These are phyloP conservation scores for Artemia franciscana DNA, from an alignment of 1,140 invertebrate species.

Conservation along the genomic window DNA sequence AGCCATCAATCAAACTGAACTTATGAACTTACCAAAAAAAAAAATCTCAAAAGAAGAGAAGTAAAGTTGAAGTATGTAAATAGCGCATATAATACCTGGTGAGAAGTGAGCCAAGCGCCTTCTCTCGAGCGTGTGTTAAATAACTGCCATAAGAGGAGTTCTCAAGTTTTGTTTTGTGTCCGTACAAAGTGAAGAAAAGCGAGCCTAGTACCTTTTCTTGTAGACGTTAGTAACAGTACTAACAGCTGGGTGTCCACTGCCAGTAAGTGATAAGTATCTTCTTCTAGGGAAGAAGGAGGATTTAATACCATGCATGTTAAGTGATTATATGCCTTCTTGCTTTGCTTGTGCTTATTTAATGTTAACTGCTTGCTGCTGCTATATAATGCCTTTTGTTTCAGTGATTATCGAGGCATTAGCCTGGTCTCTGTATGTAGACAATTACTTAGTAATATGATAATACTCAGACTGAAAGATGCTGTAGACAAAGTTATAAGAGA, in stretches of 20 bases:
- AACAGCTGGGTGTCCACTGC: not conserved
- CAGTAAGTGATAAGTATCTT: not conserved
- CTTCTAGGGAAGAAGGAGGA: not conserved
- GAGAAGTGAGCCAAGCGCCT: not conserved
- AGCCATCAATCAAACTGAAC: not conserved
- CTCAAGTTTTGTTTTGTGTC: not conserved
- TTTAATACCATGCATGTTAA: too few relatives aligned
- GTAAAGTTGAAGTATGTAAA: not conserved
- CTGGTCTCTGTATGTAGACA: too few relatives aligned
- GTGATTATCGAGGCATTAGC: too few relatives aligned
- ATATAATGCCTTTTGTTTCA: too few relatives aligned
- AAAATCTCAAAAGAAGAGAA: not conserved
- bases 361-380: too few relatives aligned
- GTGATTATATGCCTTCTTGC: too few relatives aligned
- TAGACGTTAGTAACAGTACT: not conserved
- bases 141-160: not conserved
- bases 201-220: not conserved
- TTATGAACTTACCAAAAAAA: not conserved
- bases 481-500: too few relatives aligned
- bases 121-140: not conserved
- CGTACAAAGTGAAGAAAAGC: not conserved
- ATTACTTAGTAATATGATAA: too few relatives aligned
- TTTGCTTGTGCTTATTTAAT: too few relatives aligned
- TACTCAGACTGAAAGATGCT: too few relatives aligned
- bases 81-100: not conserved